Base-by-base conservation (phyloP, 2,113 vertebrate species). In the Pitta sordida region DNA sequence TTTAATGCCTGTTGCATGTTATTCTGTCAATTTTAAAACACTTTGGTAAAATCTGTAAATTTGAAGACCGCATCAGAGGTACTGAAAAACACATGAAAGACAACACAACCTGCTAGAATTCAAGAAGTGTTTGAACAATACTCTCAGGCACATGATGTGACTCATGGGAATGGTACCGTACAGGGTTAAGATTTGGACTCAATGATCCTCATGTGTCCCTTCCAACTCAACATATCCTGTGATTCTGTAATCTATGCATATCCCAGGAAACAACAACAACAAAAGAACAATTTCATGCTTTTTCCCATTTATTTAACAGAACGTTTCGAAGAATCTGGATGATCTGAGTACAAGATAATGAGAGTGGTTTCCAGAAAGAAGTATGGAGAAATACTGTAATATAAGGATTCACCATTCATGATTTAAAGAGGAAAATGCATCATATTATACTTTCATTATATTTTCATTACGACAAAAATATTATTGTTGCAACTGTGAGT, bases 261-360 rank as follows among this genome's bases (percentile, higher is more conserved):
- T 65, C 6, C 20, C 7, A 70, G 30, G 23, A 44, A 29, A 62
- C 44, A n/a, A 19, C 4, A 8, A 11, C 23, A 5, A 22, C n/a
- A 44, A 44, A 69, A 30, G 2, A 32, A 21, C 1, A 29, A 36
- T 7, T 63, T 1, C 3, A 26, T 46, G 7, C 0, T 56, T 65
- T 53, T 70, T 62, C 23, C 48, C 34, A 36, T 70, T 44, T 59
- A 36, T 51, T 46, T 74, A 78, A 46, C 2, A 11, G 10, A 73
- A 24, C 6, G 2, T 36, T 75, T 53, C 58, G 37, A 88, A 52
- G 13, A 67, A 62, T 17, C 20, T 85, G 15, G 9, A 64, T 71
- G 3, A 37, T 27, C 22, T 79, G 41, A 55, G 9, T 5, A 13
- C 24, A 55, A 59, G 18, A 27, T 21, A 39, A 44, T 5, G 22